phyloP scores from a whole-genome alignment of 2,113 vertebrate species.

The Pygoscelis adeliae region DNA sequence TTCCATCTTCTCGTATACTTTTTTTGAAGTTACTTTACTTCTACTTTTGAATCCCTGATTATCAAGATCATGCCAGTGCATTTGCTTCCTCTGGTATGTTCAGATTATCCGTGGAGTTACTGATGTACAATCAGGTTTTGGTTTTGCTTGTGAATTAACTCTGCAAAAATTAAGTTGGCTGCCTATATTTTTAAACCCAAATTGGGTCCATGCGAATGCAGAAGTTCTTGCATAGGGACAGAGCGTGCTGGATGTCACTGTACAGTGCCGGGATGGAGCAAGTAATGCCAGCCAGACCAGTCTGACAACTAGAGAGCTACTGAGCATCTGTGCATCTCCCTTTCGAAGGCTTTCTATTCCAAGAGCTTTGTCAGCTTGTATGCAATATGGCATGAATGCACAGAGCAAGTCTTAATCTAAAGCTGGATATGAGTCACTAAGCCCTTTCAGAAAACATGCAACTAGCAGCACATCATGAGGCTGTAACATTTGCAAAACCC shows the following conservation, averaged over 20 bases:
- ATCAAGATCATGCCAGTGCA: background rate
- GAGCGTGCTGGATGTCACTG: background rate
- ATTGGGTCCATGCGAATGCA: background rate
- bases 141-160: background rate
- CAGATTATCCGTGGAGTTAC: background rate
- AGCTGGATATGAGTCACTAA: background rate
- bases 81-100: background rate
- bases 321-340: background rate
- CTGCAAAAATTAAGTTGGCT: background rate
- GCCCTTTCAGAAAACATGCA: background rate
- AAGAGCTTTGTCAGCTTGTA: conserved; percentile 1
- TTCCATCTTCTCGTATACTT: background rate
- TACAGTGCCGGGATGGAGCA: background rate
- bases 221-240: background rate
- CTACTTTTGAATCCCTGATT: background rate
- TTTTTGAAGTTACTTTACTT: background rate
- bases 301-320: background rate
- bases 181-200: background rate
- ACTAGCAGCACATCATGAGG: background rate
- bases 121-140: background rate
- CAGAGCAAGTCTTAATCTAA: background rate
- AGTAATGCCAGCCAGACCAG: background rate
- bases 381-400: background rate
- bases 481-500: background rate
- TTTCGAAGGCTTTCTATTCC: background rate